These are phyloP conservation scores for Tenualosa thibaudeaui DNA, from an alignment of 2,797 vertebrate genomes.

Conservation along the genomic window DNA sequence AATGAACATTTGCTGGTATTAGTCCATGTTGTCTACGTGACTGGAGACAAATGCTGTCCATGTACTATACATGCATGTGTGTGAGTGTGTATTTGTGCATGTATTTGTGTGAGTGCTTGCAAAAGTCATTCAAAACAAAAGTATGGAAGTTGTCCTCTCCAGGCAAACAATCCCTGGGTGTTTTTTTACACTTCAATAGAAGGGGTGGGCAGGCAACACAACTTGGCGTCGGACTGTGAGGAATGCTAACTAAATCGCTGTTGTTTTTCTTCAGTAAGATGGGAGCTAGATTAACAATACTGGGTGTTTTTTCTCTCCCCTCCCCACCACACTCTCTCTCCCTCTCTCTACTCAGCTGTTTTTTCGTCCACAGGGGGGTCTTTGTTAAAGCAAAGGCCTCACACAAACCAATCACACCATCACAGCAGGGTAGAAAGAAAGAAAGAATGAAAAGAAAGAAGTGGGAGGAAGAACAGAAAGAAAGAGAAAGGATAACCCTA, in stretches of 20 bases:
- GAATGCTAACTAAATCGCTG: conserved; percentile 20
- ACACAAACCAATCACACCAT: conserved; percentile 47
- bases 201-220: background rate
- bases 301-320: background rate
- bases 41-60: background rate
- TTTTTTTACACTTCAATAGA: background rate
- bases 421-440: background rate
- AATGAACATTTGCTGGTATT: background rate
- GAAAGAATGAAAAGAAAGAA: background rate
- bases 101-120: background rate
- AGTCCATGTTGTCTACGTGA: background rate
- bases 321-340: conserved; percentile 28
- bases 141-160: background rate
- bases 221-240: background rate
- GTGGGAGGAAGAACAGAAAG: background rate
- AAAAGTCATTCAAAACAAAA: background rate
- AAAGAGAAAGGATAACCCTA: background rate
- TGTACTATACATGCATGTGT: background rate
- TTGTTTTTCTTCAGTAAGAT: conserved; percentile 12
- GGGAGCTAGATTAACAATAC: background rate
- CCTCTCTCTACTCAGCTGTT: conserved; percentile 52
- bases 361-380: conserved; percentile 65
- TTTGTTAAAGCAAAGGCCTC: conserved; percentile 69
- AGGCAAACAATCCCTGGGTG: background rate
- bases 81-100: background rate